Base-by-base conservation (phyloP, 2,113 vertebrate genomes). In the Verasper variegatus region DNA sequence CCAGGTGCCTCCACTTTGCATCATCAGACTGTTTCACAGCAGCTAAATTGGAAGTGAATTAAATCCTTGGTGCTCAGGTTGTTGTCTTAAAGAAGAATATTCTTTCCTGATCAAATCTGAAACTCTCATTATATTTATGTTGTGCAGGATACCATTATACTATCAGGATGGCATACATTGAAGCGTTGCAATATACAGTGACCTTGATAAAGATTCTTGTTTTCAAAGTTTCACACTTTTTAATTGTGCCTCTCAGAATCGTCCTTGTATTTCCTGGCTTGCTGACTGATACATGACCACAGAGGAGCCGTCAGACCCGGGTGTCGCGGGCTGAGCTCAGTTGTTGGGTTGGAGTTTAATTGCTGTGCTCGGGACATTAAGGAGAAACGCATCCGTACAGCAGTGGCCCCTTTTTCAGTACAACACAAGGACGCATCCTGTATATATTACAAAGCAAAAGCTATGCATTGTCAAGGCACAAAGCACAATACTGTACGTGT, bases 211-310 rank as follows among this genome's bases (percentile, higher is more conserved):
- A 62, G 49, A 67, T 76, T 81, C 52, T 67, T 70, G 24, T 57
- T 75, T 60, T 74, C 40, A 74, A 18, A 81, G 69, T 80, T 80
- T 68, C 49, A 12, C 45, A 20, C 15, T 20, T 9, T 14, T 4
- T 12, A 47, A 47, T 47, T 3, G 3, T 2, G 5, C 49, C 27
- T 31, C 27, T 31, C 27, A 31, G 18, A 47, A 3, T 47, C 15
- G 18, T 80, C 77, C 75, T 86, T 84, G 64, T 85, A 54, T 74
- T 77, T 76, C 20, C 45, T 70, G 65, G 37, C 62, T 65, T 24
- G 69, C 74, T 79, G 72, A 80, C 76, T 84, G 85, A 91, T 87
- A 80, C 88, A 86, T 71, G 81, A 86, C 67, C 57, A 40, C 64
- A 60, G 58, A 67, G 76, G 57, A 74, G 68, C 81, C 78, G 84